These are phyloP conservation scores for Drosophila baimaii DNA, from an alignment of 1,140 invertebrate species.

Conservation along the genomic window DNA sequence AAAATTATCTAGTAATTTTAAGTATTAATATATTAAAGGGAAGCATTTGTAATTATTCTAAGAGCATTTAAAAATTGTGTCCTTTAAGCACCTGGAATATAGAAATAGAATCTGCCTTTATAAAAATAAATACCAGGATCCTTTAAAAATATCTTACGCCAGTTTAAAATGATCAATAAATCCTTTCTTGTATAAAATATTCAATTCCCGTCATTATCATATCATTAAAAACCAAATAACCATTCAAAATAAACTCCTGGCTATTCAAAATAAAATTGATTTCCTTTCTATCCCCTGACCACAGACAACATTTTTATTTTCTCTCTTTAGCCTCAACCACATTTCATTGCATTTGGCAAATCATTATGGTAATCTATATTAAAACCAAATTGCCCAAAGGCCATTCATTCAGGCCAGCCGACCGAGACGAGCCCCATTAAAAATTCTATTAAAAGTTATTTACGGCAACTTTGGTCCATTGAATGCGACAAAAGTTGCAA, in stretches of 20 bases:
- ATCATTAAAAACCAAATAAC: neutral
- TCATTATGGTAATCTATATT: conserved; percentile 53
- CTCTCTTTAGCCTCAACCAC: conserved; percentile 1
- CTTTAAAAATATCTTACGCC: no score
- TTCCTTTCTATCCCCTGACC: neutral
- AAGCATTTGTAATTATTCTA: no score
- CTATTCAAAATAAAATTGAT: neutral
- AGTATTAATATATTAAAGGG: no score
- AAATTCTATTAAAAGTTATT: conserved; percentile 83
- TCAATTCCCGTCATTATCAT: neutral
- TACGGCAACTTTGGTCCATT: conserved; percentile 79
- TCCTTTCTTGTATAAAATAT: no score
- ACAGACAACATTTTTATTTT: neutral
- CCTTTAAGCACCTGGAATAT: no score
- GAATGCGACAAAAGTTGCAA: conserved; percentile 64
- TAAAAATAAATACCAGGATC: no score
- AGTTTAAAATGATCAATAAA: no score
- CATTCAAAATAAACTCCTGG: no score
- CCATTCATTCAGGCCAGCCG: conserved; percentile 8
- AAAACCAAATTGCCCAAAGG: conserved; percentile 45
- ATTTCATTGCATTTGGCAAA: conserved; percentile 40
- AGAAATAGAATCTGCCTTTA: no score
- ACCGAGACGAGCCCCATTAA: conserved; percentile 53
- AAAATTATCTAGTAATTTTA: neutral
- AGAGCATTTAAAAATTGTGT: no score